Evolutionary conservation across 2,113 vertebrate genomes (phyloP).

Genomic region (Cebidichthys violaceus): DNA sequence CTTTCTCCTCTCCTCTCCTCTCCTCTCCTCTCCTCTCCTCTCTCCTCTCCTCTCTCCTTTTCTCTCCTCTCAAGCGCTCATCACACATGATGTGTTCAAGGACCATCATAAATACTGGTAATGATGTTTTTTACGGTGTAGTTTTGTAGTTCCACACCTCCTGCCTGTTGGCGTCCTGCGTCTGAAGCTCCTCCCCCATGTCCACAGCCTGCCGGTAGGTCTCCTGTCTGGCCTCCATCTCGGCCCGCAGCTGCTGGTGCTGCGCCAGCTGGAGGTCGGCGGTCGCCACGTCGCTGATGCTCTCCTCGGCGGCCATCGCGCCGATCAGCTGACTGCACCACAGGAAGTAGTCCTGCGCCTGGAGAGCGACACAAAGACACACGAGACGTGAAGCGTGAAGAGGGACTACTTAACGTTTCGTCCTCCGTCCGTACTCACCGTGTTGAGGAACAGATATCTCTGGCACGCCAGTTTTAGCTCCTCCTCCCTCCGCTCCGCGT

Average conservation of each 20-base stretch:
- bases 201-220: constrained; percentile 75
- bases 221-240: constrained; percentile 86
- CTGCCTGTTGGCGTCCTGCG: constrained; percentile 65
- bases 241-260: constrained; percentile 87
- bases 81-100: background rate
- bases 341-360: constrained; percentile 85
- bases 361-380: background rate
- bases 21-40: too few relatives aligned
- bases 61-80: too few relatives aligned
- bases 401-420: background rate
- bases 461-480: constrained; percentile 79
- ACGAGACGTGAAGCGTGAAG: background rate
- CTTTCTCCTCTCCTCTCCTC: too few relatives aligned
- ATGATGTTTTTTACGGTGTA: too few relatives aligned
- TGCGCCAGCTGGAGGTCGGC: constrained; percentile 81
- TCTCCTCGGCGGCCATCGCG: constrained; percentile 85
- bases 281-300: constrained; percentile 81
- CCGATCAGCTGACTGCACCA: constrained; percentile 85
- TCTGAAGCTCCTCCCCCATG: constrained; percentile 83
- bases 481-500: constrained; percentile 78
- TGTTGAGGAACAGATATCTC: constrained; percentile 84
- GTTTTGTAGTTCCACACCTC: constrained; percentile 77
- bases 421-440: constrained; percentile 62
- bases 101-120: background rate
- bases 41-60: too few relatives aligned